Conservation (phyloP, 2,113 vertebrate species). For the Anoura caudifer region DNA sequence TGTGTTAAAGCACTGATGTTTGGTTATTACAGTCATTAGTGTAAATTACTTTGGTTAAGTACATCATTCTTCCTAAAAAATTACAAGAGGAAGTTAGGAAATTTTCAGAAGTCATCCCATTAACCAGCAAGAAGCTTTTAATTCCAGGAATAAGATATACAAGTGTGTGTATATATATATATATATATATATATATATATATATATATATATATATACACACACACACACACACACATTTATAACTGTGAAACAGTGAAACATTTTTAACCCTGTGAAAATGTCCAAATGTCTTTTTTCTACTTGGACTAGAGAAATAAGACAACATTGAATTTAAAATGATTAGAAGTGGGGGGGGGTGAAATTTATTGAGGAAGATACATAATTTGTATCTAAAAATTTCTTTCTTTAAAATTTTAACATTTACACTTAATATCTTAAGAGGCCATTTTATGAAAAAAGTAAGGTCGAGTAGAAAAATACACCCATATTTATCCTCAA, state of each 20-base stretch:
- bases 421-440: not conserved
- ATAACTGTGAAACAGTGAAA: not conserved
- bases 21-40: not conserved
- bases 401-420: not conserved
- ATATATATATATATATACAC: too few relatives aligned
- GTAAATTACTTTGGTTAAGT: not conserved
- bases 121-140: not conserved
- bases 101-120: not conserved
- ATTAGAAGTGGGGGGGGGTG: not conserved
- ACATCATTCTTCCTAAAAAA: not conserved
- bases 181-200: too few relatives aligned
- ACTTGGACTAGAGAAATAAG: not conserved
- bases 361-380: not conserved
- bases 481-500: not conserved
- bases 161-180: too few relatives aligned
- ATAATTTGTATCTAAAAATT: not conserved
- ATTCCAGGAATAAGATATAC: not conserved
- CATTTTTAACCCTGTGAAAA: not conserved
- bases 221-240: too few relatives aligned
- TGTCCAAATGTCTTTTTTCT: not conserved
- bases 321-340: not conserved
- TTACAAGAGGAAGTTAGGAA: not conserved
- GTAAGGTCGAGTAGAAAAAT: not conserved
- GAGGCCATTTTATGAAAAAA: not conserved
- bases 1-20: not conserved